Evolutionary conservation across 1,140 invertebrate species (phyloP), one percentile per base, ranked within the genome.

Genomic region (Dinothrombium tinctorium): DNA sequence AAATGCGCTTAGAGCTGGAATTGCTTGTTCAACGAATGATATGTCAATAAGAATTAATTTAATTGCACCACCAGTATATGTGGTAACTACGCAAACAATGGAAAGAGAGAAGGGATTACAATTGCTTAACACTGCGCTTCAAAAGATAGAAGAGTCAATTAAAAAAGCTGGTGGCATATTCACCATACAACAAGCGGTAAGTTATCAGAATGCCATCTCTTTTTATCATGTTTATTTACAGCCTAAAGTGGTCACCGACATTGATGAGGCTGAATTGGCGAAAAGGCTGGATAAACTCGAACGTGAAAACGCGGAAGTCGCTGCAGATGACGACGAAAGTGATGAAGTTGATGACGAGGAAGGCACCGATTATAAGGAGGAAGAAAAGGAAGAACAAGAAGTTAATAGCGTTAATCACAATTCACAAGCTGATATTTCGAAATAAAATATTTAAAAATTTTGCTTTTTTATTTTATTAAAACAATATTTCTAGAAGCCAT

Each of bases 11-110:
- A 78, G 72, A 58, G 69, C 80, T 55, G 94, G 94, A 3, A 68
- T 98, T n/a, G 73, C 76, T 37, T 66, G 84, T 28, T 90, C 87
- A 3, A 90, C 81, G 6, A 74, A 80, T 52, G 79, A 86, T 47
- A 71, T 96, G 61, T 84, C 84, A 6, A 89, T 98, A 47, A 94
- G 92, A 63, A 99, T 99, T 51, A 98, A 98, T 64, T 63, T 99
- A 37, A 96, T 99, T 57, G 92, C 94, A 26, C 90, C 94, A 32
- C 94, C 94, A 29, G 63, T 90, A 47, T 99, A 94, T 68, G 87
- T 98, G 37, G 89, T 98, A 69, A 98, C 90, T 9, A 95, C 90
- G 31, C 83, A 86, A 23, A 96, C 90, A 3, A 77, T 94, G 28
- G 92, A 99, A 57, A 81, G 89, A 57, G 67, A 74, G 42, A 86